phyloP scores from a whole-genome alignment of 2,113 vertebrate genomes.

The Pampusana beccarii region DNA sequence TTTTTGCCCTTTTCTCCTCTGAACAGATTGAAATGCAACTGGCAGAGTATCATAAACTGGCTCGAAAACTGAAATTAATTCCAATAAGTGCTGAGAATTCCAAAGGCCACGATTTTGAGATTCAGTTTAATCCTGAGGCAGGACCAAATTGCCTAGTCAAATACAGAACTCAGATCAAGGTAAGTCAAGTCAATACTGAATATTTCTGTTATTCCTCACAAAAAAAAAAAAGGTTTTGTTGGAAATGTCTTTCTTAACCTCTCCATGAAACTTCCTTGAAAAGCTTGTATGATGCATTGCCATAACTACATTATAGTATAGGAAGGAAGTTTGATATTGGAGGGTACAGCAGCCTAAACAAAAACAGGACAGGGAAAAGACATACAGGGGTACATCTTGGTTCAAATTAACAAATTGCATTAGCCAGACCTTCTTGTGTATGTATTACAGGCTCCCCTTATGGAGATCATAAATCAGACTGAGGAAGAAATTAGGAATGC shows the following conservation, averaged over 20 bases:
- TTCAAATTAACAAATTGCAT: not conserved
- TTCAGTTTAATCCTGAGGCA: constrained; percentile 83
- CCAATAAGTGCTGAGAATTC: constrained; percentile 90
- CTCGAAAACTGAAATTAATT: constrained; percentile 92
- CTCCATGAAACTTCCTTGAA: not conserved
- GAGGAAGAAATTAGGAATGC: constrained; percentile 75
- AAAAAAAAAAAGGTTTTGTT: not conserved
- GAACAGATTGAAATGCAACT: constrained; percentile 85
- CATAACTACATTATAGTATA: not conserved
- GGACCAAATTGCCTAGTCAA: constrained; percentile 78
- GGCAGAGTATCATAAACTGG: constrained; percentile 90
- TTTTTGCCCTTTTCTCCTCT: not conserved
- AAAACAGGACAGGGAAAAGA: not conserved
- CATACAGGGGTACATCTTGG: not conserved
- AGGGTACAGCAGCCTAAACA: not conserved
- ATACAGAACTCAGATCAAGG: constrained; percentile 86
- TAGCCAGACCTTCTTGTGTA: not conserved
- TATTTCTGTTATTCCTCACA: not conserved
- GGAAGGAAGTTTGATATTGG: not conserved
- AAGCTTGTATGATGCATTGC: not conserved
- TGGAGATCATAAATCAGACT: constrained; percentile 73
- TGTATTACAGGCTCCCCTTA: constrained; percentile 70
- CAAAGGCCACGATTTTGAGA: constrained; percentile 89
- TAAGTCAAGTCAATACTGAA: constrained; percentile 50
- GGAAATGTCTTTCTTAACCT: not conserved